Base-by-base conservation (phyloP, 1,140 invertebrate genomes). In the Drosophila pandora region DNA sequence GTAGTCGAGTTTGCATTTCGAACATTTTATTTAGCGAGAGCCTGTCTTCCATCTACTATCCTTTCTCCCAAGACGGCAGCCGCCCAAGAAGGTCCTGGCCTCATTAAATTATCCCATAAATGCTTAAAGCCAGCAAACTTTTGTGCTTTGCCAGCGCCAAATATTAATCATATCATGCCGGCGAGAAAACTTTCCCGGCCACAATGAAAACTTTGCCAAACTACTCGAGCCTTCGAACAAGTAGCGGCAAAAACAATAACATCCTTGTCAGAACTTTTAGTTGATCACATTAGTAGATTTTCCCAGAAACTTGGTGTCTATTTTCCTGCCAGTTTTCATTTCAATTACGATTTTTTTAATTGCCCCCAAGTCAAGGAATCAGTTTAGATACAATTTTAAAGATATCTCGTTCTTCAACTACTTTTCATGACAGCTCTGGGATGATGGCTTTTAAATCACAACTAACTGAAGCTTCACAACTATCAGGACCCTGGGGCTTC, bases 111-210 rank as follows among this genome's bases (percentile, higher is more conserved):
- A 52, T 45, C 62, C 53, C 17, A 50, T 47, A 59, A 63, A 55
- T 58, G 50, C 52, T 56, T 53, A 34, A 53, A 58, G 17, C 32
- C 43, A 49, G 22, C 25, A 39, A 76, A 60, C 41, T 69, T 79
- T 64, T 45, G 9, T 32, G 63, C 55, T 6, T 30, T 12, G 45
- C 57, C 64, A 49, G 70, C 43, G 32, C 62, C 55, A 76, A 82
- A 78, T 71, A 87, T 85, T 78, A 87, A 85, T 85, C 65, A 87
- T 76, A 85, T 82, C 52, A 63, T 55, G 56, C 60, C 54, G 50
- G 32, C 43, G 41, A 17, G 9, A 49, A 61, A 64, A 87, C 65
- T 85, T 79, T 64, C 25, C 25, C 5, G 25, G 55, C 45, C 63
- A 75, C 82, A 78, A 82, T 87, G 61, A 82, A 87, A 85, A 81